These are phyloP conservation scores for Apis laboriosa DNA, from an alignment of 1,140 invertebrate genomes.

Conservation along the genomic window DNA sequence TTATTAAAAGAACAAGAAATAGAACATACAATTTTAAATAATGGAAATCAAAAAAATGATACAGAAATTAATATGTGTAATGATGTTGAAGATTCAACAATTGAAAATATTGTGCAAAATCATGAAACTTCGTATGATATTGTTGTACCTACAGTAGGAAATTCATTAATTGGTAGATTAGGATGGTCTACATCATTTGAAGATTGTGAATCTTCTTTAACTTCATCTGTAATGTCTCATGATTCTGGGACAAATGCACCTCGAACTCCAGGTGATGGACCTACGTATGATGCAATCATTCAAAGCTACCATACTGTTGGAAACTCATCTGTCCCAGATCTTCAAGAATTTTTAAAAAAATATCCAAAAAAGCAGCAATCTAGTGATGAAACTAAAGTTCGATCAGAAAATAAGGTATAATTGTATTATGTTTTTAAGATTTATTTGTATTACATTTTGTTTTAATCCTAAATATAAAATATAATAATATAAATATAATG, in stretches of 20 bases:
- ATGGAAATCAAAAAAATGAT: conserved; percentile 42
- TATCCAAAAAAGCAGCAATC: conserved; percentile 67
- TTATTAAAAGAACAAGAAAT: conserved; percentile 26
- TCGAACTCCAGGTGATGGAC: conserved; percentile 72
- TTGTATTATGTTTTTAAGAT: no score
- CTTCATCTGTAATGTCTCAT: conserved; percentile 67
- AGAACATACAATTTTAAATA: conserved; percentile 49
- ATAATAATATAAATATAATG: not conserved
- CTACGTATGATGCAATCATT: conserved; percentile 81
- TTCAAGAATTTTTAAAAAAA: conserved; percentile 83
- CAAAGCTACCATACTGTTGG: conserved; percentile 82
- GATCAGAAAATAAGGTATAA: conserved; percentile 47
- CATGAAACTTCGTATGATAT: conserved; percentile 55
- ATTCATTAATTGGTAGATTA: conserved; percentile 84
- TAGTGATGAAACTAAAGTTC: conserved; percentile 27
- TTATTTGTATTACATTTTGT: no score
- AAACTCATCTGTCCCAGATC: conserved; percentile 82
- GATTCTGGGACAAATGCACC: conserved; percentile 60
- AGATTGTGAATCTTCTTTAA: conserved; percentile 80
- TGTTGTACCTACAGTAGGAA: conserved; percentile 79
- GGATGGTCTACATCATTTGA: conserved; percentile 87
- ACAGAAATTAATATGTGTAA: conserved; percentile 48
- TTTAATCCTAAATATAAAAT: not conserved
- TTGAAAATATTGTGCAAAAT: conserved; percentile 37
- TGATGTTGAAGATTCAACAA: conserved; percentile 33